Conservation (phyloP, 2,888 invertebrate genomes). For the Microctonus hyperodae region DNA sequence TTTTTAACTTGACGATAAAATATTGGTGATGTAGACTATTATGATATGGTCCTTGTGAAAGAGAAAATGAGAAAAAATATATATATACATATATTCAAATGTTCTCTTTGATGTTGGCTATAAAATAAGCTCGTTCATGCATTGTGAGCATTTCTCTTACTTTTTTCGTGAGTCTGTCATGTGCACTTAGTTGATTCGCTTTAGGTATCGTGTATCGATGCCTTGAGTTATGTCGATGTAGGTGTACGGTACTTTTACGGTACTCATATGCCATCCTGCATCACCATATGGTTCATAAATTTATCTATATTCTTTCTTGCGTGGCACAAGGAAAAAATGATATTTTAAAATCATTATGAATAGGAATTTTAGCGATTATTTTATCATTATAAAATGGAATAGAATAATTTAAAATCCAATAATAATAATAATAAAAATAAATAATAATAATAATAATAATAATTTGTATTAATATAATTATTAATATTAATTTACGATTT, state of each 20-base stretch:
- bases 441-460: too few relatives aligned
- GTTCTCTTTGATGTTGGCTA: slow-evolving; percentile 21
- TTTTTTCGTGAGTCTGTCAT: not conserved
- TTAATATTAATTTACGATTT: too few relatives aligned
- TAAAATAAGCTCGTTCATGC: slow-evolving; percentile 21
- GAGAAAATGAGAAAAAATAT: slow-evolving; percentile 3
- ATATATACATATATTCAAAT: slow-evolving; percentile 19
- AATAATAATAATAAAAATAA: too few relatives aligned
- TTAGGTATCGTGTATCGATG: slow-evolving; percentile 32
- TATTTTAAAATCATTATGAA: not conserved
- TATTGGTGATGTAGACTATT: slow-evolving; percentile 23
- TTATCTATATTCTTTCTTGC: not conserved
- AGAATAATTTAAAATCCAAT: too few relatives aligned
- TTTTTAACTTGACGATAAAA: slow-evolving; percentile 12
- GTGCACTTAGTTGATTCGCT: slow-evolving; percentile 28
- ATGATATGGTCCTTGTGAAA: slow-evolving; percentile 8
- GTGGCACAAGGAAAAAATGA: not conserved
- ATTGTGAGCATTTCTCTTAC: not conserved
- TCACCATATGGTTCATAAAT: slow-evolving; percentile 52
- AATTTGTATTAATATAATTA: too few relatives aligned
- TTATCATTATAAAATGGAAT: too few relatives aligned
- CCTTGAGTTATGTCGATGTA: slow-evolving; percentile 29
- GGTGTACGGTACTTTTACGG: slow-evolving; percentile 41
- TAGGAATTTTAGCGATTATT: too few relatives aligned
- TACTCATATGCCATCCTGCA: slow-evolving; percentile 52